Conservation (phyloP, 1,140 invertebrate genomes). For the Drosophila bocqueti region DNA sequence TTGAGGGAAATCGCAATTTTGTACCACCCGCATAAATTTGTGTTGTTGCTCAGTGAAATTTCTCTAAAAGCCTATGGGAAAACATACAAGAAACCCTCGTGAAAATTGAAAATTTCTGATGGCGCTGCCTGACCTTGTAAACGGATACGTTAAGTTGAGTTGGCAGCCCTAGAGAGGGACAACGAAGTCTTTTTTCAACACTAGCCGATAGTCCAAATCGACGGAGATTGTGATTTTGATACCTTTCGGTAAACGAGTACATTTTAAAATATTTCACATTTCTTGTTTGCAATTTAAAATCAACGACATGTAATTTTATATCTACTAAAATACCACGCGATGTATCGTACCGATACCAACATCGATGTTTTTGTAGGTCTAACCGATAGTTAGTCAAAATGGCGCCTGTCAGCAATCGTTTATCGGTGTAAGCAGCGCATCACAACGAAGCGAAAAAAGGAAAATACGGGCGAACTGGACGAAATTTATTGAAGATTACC, state of each 20-base stretch:
- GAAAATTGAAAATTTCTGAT: too few relatives aligned
- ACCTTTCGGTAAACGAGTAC: too few relatives aligned
- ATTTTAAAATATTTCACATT: not conserved
- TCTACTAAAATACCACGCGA: not conserved
- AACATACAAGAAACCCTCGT: too few relatives aligned
- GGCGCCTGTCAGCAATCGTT: constrained; percentile 27
- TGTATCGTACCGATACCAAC: not conserved
- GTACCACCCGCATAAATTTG: not conserved
- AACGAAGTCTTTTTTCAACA: not conserved
- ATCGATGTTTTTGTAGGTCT: not conserved
- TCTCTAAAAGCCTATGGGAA: not conserved
- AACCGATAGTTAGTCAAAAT: constrained; percentile 36
- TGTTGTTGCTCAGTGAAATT: not conserved
- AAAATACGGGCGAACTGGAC: constrained; percentile 67
- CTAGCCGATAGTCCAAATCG: constrained; percentile 5
- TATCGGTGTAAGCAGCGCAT: constrained; percentile 52
- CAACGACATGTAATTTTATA: not conserved
- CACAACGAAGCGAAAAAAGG: constrained; percentile 62
- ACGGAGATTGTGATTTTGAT: not conserved
- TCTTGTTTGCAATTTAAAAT: not conserved
- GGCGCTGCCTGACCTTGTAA: not conserved
- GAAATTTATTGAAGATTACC: constrained; percentile 34
- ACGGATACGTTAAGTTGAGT: not conserved
- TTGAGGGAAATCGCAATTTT: not conserved
- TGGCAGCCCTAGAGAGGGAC: not conserved